Conservation (phyloP, 2,797 vertebrate species). For the Macropus fuliginosus region DNA sequence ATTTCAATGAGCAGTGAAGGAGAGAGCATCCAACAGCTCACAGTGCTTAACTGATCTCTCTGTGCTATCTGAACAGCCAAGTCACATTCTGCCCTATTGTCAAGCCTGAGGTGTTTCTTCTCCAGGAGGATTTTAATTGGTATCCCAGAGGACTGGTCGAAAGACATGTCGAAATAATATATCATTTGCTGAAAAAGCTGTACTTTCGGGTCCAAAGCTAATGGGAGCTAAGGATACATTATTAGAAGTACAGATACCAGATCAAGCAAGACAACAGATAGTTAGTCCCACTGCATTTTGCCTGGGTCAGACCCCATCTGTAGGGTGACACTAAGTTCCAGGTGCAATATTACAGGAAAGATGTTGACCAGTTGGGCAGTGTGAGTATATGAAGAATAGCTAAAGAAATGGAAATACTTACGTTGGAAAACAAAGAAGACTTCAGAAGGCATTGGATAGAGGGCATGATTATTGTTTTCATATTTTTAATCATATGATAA, state of each 20-base stretch:
- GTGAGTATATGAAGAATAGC: not conserved
- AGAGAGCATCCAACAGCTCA: not conserved
- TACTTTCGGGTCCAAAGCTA: not conserved
- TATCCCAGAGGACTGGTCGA: not conserved
- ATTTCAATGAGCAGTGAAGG: conserved; percentile 27
- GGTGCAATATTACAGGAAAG: not conserved
- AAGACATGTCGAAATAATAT: not conserved
- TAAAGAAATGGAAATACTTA: not conserved
- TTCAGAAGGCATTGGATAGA: not conserved
- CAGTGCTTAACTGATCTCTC: not conserved
- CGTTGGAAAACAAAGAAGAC: not conserved
- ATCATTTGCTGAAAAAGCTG: not conserved
- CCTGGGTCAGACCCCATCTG: not conserved
- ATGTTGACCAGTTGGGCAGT: not conserved
- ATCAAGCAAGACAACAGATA: not conserved
- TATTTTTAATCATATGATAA: not conserved
- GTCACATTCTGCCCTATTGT: conserved; percentile 2
- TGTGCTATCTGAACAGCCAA: not conserved
- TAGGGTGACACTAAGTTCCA: not conserved
- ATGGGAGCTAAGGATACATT: not conserved
- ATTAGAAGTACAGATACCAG: not conserved
- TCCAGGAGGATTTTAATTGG: conserved; percentile 1
- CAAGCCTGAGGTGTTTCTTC: not conserved
- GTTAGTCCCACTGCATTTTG: not conserved
- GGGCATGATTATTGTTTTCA: not conserved